Evolutionary conservation across 2,888 invertebrate species (phyloP), one percentile per base, ranked within the genome.

Genomic region (Andrena bucephala): DNA sequence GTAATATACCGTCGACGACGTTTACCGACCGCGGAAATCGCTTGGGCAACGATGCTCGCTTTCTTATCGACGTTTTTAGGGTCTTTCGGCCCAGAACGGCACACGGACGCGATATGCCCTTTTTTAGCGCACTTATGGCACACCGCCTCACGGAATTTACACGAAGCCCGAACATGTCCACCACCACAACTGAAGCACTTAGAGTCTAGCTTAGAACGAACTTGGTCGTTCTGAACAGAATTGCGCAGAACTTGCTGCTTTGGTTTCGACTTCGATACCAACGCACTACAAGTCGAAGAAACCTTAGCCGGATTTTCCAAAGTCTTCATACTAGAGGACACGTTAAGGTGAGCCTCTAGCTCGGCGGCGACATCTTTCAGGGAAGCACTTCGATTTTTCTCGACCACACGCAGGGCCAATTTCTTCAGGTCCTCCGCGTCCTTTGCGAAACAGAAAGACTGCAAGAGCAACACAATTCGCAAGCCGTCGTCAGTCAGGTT

Each of bases 101-200:
- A 63, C n/a, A 63, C 52, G 20, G 27, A 24, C 0, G 52, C 54
- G 20, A 72, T 63, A 10, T 63, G 54, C 1, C 36, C 63, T 13
- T 52, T 72, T 1, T 20, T 63, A 0, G 16, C 24, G 29, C 72
- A 72, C 24, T 50, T 72, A 1, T 52, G 16, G 6, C 72, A 72
- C 10, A 63, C 33, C 1, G 27, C 63, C 5, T 72, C 72, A 6
- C 36, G 63, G 36, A 63, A 72, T 0, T 27, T 10, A 7, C 72
- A 72, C 5, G 54, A 36, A 10, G 72, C 7, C 0, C 72, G 63
- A 6, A 24, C 0, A 16, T 72, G 63, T 0, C 36, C 16, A 13
- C 52, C 33, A 16, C 50, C 72, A 16, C 72, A 72, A 16, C 36
- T 52, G 16, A 54, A 54, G 8, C 72, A 72, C 24, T 1, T 72